Evolutionary conservation across 2,113 vertebrate genomes (phyloP).

Genomic region (Thamnophis sirtalis): DNA sequence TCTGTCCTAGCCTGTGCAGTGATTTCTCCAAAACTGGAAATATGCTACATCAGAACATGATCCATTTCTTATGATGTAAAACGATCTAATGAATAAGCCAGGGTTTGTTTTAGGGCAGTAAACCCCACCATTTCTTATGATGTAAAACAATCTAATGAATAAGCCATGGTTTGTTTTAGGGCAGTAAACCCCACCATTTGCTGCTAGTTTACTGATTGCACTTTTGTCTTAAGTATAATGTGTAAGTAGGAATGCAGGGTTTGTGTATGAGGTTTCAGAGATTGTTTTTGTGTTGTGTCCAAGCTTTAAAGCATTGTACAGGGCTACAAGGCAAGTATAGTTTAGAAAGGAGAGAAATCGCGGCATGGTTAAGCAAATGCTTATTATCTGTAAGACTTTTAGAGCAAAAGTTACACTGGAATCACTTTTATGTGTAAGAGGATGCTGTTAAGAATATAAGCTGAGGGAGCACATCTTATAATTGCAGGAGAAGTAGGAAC

Average conservation of each 20-base stretch:
- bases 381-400: neutral
- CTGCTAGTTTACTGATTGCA: neutral
- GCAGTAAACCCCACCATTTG: neutral
- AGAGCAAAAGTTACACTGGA: neutral
- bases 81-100: neutral
- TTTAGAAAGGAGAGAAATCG: neutral
- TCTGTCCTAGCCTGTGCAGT: neutral
- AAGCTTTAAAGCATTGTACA: neutral
- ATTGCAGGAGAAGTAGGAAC: neutral
- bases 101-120: neutral
- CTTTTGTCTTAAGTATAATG: neutral
- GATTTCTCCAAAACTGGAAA: neutral
- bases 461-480: neutral
- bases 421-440: neutral
- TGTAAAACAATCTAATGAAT: neutral
- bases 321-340: neutral
- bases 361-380: neutral
- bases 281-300: neutral
- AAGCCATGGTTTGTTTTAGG: neutral
- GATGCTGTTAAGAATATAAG: neutral
- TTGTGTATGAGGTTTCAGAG: neutral
- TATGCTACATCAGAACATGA: neutral
- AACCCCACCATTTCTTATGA: neutral
- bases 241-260: neutral
- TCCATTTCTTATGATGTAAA: neutral